Conservation (phyloP, 1,140 invertebrate species). For the Acarapis woodi region DNA sequence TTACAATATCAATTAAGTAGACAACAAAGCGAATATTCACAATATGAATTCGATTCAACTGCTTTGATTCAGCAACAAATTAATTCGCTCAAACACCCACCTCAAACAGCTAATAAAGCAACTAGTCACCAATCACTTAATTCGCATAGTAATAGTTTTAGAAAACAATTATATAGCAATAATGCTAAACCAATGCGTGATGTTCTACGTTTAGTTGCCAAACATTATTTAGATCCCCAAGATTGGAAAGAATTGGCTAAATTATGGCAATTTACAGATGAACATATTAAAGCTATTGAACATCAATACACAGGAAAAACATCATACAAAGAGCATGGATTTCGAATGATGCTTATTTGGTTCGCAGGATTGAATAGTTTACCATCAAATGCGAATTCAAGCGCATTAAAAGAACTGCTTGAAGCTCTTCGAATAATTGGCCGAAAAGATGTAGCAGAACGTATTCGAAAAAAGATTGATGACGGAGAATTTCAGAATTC, state of each 20-base stretch:
- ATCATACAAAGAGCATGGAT: conserved; percentile 43
- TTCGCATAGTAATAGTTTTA: background rate
- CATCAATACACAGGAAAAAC: conserved; percentile 40
- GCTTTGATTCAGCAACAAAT: no score
- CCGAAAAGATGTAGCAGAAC: conserved; percentile 25
- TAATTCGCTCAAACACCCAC: no score
- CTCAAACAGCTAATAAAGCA: no score
- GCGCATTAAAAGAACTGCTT: conserved; percentile 30
- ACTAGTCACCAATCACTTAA: no score
- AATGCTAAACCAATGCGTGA: conserved; percentile 18
- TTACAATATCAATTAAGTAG: background rate
- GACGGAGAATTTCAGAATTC: conserved; percentile 5
- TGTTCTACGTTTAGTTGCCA: conserved; percentile 32
- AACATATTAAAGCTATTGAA: conserved; percentile 38
- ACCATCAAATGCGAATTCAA: conserved; percentile 26
- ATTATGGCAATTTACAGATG: conserved; percentile 37
- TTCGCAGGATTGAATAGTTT: conserved; percentile 31
- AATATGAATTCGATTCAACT: no score
- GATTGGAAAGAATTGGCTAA: conserved; percentile 39
- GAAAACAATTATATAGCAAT: conserved; percentile 13
- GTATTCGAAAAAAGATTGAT: conserved; percentile 12
- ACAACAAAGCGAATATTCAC: background rate
- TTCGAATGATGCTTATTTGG: conserved; percentile 37
- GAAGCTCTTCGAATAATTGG: conserved; percentile 29
- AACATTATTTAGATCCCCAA: conserved; percentile 28